Evolutionary conservation across 2,888 invertebrate species (phyloP).

Genomic region (Selenia dentaria): DNA sequence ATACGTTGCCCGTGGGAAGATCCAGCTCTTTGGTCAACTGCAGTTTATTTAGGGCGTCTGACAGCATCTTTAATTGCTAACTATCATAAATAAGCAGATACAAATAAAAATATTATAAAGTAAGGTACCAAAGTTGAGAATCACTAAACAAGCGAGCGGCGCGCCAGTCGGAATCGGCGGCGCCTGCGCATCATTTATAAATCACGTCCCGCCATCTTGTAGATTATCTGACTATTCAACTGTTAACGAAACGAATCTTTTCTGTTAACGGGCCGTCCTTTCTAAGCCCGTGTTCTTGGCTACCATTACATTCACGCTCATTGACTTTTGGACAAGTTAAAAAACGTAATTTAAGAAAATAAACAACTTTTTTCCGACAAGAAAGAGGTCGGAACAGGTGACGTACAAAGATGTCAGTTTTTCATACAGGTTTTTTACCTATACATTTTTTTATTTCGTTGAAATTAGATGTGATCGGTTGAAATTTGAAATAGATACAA

Average conservation of each 20-base stretch:
- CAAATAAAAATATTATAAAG: too few relatives aligned
- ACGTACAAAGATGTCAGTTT: conserved; percentile 38
- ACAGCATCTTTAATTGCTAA: too few relatives aligned
- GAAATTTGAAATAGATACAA: conserved; percentile 60
- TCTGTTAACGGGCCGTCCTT: conserved; percentile 25
- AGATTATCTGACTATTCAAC: conserved; percentile 74
- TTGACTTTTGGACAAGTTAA: conserved; percentile 44
- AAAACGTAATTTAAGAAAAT: conserved; percentile 23
- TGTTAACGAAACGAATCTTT: conserved; percentile 58
- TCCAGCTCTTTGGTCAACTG: too few relatives aligned
- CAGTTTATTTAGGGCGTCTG: too few relatives aligned
- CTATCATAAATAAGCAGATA: too few relatives aligned
- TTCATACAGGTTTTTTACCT: conserved; percentile 33
- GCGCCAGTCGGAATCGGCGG: conserved; percentile 53
- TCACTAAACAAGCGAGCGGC: conserved; percentile 43
- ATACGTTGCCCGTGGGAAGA: too few relatives aligned
- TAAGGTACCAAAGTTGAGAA: too few relatives aligned
- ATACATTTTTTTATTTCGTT: conserved; percentile 36
- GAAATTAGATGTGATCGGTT: conserved; percentile 52
- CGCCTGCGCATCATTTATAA: conserved; percentile 70
- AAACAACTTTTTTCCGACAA: conserved; percentile 17
- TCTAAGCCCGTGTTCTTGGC: conserved; percentile 45
- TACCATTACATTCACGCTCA: conserved; percentile 63
- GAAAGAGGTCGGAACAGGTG: conserved; percentile 33
- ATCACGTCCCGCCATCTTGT: conserved; percentile 69